These are phyloP conservation scores for Saccostrea glomerata DNA, from an alignment of 1,140 invertebrate species.

Conservation along the genomic window DNA sequence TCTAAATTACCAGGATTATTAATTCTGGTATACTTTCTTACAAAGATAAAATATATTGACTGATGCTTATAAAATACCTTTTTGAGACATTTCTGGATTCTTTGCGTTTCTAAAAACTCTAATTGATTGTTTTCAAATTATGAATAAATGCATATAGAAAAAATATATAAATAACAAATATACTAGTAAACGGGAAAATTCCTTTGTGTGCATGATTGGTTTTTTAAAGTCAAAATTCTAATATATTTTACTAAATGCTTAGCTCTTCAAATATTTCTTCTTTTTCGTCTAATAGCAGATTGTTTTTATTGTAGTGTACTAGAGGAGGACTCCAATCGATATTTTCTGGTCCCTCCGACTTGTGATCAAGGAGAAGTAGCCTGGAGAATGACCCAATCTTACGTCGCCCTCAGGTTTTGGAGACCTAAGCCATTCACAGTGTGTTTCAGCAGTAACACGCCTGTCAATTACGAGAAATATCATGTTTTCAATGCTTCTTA, in stretches of 20 bases:
- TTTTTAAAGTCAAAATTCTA: background rate
- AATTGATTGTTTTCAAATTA: no score
- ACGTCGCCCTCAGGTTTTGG: background rate
- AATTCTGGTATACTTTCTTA: no score
- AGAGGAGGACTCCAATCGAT: slow-evolving; percentile 19
- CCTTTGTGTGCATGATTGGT: background rate
- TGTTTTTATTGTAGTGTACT: background rate
- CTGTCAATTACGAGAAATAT: slow-evolving; percentile 22
- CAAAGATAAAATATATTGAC: no score
- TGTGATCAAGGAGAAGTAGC: background rate
- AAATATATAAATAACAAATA: no score
- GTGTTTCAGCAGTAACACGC: slow-evolving; percentile 10
- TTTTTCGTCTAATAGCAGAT: background rate
- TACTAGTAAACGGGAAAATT: background rate
- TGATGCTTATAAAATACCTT: no score
- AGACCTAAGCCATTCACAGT: slow-evolving; percentile 4
- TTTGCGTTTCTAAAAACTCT: no score
- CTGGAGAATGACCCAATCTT: slow-evolving; percentile 28
- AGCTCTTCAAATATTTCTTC: background rate
- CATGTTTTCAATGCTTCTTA: background rate
- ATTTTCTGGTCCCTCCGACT: background rate
- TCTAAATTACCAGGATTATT: no score
- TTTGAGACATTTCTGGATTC: no score
- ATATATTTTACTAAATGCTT: background rate
- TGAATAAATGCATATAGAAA: no score